phyloP scores from a whole-genome alignment of 2,888 invertebrate genomes.

The Euplagia quadripunctaria region DNA sequence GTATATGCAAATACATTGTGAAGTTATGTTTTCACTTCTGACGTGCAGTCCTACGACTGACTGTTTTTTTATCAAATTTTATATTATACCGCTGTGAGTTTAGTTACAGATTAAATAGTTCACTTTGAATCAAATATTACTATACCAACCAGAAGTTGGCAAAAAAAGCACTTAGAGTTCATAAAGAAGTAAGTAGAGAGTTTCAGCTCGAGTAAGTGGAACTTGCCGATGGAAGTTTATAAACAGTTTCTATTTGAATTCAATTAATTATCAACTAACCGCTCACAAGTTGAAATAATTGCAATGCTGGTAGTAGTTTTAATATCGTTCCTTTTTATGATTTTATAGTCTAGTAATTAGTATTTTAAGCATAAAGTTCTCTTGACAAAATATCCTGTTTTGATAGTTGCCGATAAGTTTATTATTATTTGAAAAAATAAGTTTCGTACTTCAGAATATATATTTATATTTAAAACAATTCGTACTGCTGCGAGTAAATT shows the following conservation, averaged over 20 bases:
- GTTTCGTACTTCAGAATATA: no score
- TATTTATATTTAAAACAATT: no score
- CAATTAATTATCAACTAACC: conserved; percentile 14
- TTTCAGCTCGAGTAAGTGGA: neutral
- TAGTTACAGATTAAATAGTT: no score
- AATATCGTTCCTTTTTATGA: neutral
- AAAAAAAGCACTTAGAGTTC: neutral
- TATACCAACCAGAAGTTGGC: neutral
- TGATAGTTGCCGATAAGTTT: neutral
- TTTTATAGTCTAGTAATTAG: neutral
- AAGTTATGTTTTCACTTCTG: no score
- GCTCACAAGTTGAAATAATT: conserved; percentile 10
- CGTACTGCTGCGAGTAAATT: no score
- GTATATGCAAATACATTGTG: no score
- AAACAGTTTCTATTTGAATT: conserved; percentile 21
- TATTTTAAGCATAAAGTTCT: neutral
- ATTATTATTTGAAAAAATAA: no score
- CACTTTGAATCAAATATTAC: no score
- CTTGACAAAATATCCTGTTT: no score
- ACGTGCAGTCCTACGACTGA: no score
- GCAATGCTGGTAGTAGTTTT: conserved; percentile 2
- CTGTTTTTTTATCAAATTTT: no score
- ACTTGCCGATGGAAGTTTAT: conserved; percentile 8
- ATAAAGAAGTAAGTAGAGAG: conserved; percentile 9
- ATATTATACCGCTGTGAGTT: no score